Evolutionary conservation across 2,113 vertebrate genomes (phyloP).

Genomic region (Saguinus imperator): DNA sequence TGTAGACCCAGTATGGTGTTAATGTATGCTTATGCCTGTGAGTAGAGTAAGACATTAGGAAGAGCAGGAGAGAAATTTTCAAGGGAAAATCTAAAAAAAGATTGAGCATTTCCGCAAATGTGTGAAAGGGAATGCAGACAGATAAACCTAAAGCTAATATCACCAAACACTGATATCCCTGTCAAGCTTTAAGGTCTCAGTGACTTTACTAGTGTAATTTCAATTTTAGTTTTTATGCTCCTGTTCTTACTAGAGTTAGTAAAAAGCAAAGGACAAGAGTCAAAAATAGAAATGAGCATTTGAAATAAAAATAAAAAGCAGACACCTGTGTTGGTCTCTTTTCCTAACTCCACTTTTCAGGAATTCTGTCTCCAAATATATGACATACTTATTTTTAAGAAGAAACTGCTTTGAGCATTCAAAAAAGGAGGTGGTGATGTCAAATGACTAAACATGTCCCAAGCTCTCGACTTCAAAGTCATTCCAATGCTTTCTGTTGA

Average conservation of each 20-base stretch:
- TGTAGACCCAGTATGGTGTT: neutral
- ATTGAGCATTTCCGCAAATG: neutral
- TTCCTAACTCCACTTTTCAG: neutral
- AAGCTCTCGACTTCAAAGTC: neutral
- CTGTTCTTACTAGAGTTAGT: neutral
- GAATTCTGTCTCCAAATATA: neutral
- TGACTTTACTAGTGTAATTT: conserved; percentile 3
- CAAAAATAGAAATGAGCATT: conserved; percentile 9
- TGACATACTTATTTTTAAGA: neutral
- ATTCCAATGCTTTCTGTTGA: neutral
- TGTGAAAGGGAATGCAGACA: neutral
- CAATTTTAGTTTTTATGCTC: neutral
- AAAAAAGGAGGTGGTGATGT: neutral
- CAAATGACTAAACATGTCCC: neutral
- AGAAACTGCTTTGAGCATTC: neutral
- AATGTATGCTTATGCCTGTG: neutral
- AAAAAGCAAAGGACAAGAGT: conserved; percentile 20
- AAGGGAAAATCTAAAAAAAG: neutral
- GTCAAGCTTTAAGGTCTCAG: neutral
- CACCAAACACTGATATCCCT: conserved; percentile 33
- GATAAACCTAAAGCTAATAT: conserved; percentile 58
- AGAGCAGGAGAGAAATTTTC: neutral
- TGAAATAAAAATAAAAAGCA: conserved; percentile 49
- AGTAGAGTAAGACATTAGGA: neutral
- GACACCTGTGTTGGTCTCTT: neutral